Percentiles rank a stretch among this genome's conserved stretches.
Evolutionary conservation across 2,888 invertebrate genomes (phyloP).

Genomic region (Hymenopus coronatus): DNA sequence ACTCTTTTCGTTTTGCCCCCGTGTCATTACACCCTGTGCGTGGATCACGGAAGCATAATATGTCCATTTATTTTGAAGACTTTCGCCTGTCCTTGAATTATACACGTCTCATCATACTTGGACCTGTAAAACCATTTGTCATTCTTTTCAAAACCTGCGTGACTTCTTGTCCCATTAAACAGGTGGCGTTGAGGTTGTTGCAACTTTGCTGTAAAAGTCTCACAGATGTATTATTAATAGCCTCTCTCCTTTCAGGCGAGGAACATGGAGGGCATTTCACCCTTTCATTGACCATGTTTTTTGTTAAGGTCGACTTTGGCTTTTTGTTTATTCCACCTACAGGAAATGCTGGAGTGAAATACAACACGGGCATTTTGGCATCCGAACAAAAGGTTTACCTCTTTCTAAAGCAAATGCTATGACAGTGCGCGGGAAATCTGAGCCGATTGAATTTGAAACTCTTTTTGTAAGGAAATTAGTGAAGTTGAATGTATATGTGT

Average conservation of each 20-base stretch:
- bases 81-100: background rate
- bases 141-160: background rate
- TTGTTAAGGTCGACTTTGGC: background rate
- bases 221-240: background rate
- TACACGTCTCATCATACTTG: background rate
- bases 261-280: background rate
- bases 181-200: background rate
- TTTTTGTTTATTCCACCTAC: background rate
- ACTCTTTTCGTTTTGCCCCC: background rate
- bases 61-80: conserved; percentile 4
- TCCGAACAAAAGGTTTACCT: background rate
- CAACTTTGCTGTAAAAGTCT: background rate
- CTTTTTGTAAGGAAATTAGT: too few species aligned
- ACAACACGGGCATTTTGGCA: background rate
- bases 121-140: conserved; percentile 12
- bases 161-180: background rate
- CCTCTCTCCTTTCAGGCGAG: background rate
- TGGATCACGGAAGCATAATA: conserved; percentile 14
- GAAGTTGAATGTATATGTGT: too few species aligned
- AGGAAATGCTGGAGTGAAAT: background rate
- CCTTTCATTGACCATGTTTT: background rate
- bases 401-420: background rate
- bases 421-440: too few species aligned
- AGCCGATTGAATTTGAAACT: too few species aligned
- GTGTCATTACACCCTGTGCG: background rate